Base-by-base conservation (phyloP, 2,113 vertebrate genomes). In the Xyliphius kryptos region DNA sequence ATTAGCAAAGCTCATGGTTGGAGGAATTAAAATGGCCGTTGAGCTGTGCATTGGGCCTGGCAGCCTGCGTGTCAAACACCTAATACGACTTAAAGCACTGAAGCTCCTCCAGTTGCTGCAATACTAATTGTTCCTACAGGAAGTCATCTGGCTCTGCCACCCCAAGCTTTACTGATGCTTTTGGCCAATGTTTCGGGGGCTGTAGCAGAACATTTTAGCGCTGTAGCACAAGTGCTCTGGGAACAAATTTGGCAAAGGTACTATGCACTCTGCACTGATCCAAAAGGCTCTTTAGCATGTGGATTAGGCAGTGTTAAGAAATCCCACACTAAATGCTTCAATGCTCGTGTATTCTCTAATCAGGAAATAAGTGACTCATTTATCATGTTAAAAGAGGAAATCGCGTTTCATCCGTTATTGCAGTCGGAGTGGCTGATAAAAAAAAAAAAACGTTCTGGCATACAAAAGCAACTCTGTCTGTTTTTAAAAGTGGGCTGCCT, bases 311-410 rank as follows among this genome's bases (percentile, higher is more conserved):
- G 20, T 38, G 67, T 69, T 37, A 54, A 70, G 61, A 71, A 69
- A 68, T 74, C 62, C 41, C 52, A 46, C 17, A 43, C 55, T 67
- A 44, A n/a, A 67, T 54, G 58, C 69, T 64, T 56, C 61, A 63
- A n/a, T 63, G 48, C 50, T 44, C 58, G 56, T 44, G 50, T 57
- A 66, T 48, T 41, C 9, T 70, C 62, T 55, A 68, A 74, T 75
- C 53, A 67, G 21, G 9, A 3, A 52, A 78, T 72, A 74, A 76
- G 77, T 68, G 69, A 80, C 71, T 80, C 67, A 74, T 82, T 78
- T 80, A 81, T 77, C 70, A 44, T 52, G 66, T 56, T 61, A 62
- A 68, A 69, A 9, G 63, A 67, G 72, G 56, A 70, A 69, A 66
- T 56, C 63, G 56, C 16, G 63, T 68, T 66, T 53, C 58, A 11